A percentile compares a stretch with the other conserved stretches of the same genome.
phyloP scores from a whole-genome alignment of 2,888 invertebrate species.

The Parnassius glacialis region DNA sequence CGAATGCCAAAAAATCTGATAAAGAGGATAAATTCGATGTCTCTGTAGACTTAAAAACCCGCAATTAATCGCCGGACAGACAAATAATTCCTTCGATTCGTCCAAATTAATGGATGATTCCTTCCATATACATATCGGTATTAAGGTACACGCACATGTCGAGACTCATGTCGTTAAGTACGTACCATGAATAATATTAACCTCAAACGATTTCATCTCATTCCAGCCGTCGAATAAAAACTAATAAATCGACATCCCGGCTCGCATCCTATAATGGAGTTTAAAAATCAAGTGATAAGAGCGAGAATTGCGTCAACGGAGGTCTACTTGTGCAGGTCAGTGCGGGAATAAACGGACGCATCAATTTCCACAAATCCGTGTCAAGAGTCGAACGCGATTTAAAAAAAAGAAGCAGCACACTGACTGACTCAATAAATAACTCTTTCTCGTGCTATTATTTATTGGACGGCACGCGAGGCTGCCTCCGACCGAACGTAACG shows the following conservation, averaged over 20 bases:
- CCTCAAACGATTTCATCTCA: conserved; percentile 51
- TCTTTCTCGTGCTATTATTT: conserved; percentile 68
- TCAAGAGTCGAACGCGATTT: conserved; percentile 56
- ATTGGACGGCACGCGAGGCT: conserved; percentile 57
- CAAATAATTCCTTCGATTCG: conserved; percentile 34
- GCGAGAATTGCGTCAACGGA: conserved; percentile 36
- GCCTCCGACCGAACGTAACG: conserved; percentile 58
- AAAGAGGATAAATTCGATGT: conserved; percentile 26
- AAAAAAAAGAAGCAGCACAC: conserved; percentile 48
- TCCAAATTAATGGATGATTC: conserved; percentile 27
- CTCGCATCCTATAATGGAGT: conserved; percentile 37
- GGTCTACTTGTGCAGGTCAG: conserved; percentile 41
- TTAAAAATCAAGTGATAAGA: conserved; percentile 42
- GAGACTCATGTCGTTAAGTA: conserved; percentile 33
- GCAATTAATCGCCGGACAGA: conserved; percentile 32
- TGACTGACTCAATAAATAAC: conserved; percentile 65
- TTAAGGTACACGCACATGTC: conserved; percentile 23
- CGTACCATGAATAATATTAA: conserved; percentile 65
- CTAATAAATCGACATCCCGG: conserved; percentile 40
- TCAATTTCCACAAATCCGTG: conserved; percentile 74
- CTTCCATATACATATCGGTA: conserved; percentile 7
- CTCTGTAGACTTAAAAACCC: conserved; percentile 28
- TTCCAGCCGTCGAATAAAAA: conserved; percentile 44
- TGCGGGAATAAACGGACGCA: conserved; percentile 47
- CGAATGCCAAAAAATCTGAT: conserved; percentile 18